Conservation (phyloP, 2,888 invertebrate species). For the Nezara viridula region DNA sequence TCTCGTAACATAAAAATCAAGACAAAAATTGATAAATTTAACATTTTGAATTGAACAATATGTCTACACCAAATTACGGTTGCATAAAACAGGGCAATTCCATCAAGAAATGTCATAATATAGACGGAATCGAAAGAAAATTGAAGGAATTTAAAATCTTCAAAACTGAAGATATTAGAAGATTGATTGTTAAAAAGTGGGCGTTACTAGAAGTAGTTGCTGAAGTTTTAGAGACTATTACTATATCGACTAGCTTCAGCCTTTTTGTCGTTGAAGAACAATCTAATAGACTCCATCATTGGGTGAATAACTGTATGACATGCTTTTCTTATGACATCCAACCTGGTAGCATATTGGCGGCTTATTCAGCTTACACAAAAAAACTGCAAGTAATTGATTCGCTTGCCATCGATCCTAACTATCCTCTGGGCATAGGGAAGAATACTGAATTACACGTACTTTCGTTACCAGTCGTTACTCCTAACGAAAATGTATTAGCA, state of each 20-base stretch:
- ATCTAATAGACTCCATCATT: not conserved
- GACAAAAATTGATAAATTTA: not conserved
- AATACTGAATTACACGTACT: not conserved
- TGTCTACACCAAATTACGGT: not conserved
- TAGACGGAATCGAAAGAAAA: not conserved
- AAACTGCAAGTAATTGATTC: not conserved
- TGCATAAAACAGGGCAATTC: not conserved
- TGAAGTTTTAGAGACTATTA: constrained; percentile 32
- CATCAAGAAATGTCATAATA: not conserved
- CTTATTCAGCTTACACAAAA: constrained; percentile 52
- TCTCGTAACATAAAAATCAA: not conserved
- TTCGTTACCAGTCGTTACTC: constrained; percentile 59
- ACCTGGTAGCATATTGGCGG: constrained; percentile 49
- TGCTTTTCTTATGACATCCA: not conserved
- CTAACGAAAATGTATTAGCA: constrained; percentile 59
- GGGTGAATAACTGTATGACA: not conserved
- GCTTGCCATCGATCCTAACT: not conserved
- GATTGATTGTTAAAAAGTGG: not conserved
- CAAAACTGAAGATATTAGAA: constrained; percentile 9
- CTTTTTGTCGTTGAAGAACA: not conserved
- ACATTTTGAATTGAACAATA: not conserved
- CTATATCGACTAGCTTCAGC: not conserved
- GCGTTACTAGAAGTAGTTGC: not conserved
- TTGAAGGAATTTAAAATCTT: not conserved
- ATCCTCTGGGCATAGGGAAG: constrained; percentile 1